Conservation (phyloP, 2,888 invertebrate species). For the Stramonita haemastoma region DNA sequence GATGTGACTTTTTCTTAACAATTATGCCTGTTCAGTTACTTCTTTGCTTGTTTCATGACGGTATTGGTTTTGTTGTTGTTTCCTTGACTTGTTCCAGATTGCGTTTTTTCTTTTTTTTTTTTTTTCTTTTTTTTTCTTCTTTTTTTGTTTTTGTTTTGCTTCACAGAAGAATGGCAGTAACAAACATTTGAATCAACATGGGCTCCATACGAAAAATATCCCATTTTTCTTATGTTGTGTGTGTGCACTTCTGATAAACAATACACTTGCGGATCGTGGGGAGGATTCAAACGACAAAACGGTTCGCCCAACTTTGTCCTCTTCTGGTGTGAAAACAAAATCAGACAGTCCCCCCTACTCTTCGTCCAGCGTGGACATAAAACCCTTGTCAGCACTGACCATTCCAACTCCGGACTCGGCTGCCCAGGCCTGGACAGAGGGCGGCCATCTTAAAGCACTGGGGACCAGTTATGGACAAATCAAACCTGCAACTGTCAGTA, state of each 20-base stretch:
- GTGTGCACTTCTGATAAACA: no score
- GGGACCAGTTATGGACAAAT: neutral
- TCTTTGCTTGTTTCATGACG: no score
- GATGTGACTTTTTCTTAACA: no score
- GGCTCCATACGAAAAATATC: neutral
- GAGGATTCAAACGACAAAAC: neutral
- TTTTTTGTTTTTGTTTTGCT: no score
- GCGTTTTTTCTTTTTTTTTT: no score
- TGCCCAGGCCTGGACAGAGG: neutral
- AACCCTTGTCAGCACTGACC: neutral
- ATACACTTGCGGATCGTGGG: neutral
- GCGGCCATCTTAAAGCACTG: neutral
- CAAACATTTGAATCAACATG: neutral
- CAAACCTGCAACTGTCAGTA: neutral
- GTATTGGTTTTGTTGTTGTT: no score
- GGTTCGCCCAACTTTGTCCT: neutral
- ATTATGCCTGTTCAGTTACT: no score
- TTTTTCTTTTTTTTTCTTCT: no score
- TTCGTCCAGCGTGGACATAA: neutral
- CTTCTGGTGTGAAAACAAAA: neutral
- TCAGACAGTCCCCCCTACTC: neutral
- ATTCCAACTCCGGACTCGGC: neutral
- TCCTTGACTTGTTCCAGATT: no score
- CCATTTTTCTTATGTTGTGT: neutral
- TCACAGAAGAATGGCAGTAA: no score